A percentile compares a stretch with the other conserved stretches of the same genome.
phyloP scores from a whole-genome alignment of 2,113 vertebrate genomes.

The Tupaia chinensis region DNA sequence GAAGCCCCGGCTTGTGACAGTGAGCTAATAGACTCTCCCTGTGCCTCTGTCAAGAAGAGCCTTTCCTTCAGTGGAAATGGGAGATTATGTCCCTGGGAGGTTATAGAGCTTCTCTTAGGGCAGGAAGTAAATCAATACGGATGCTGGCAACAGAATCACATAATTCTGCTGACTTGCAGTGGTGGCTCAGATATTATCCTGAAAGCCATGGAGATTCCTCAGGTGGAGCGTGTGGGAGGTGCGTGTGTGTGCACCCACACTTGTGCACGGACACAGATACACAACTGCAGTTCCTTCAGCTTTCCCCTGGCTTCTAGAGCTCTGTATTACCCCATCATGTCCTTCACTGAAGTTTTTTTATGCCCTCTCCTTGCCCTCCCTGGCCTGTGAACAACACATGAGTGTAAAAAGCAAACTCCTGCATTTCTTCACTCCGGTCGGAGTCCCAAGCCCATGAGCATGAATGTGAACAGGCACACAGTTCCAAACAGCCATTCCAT shows the following conservation, averaged over 20 bases:
- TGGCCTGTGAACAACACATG: background rate
- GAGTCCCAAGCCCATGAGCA: background rate
- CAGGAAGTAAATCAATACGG: slow-evolving; percentile 66
- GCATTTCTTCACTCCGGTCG: background rate
- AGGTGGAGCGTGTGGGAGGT: background rate
- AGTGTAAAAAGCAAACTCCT: background rate
- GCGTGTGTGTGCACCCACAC: too few species aligned
- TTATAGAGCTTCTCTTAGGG: slow-evolving; percentile 53
- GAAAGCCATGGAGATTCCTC: background rate
- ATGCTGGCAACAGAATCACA: slow-evolving; percentile 63
- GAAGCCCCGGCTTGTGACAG: slow-evolving; percentile 50
- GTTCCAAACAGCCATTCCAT: background rate
- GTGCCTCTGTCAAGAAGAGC: slow-evolving; percentile 34
- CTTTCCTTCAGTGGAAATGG: slow-evolving; percentile 63
- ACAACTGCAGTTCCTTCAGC: background rate
- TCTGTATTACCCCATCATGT: background rate
- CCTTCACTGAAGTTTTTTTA: background rate
- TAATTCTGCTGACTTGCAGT: slow-evolving; percentile 66
- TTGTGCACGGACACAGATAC: background rate
- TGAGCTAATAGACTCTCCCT: slow-evolving; percentile 63
- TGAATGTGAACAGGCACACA: rapidly evolving
- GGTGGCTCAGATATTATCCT: slow-evolving; percentile 32
- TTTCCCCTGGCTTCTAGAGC: slow-evolving; percentile 8
- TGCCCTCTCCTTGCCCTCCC: background rate
- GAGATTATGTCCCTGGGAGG: slow-evolving; percentile 76